These are phyloP conservation scores for Campoplex nolae DNA, from an alignment of 2,888 invertebrate species.

Conservation along the genomic window DNA sequence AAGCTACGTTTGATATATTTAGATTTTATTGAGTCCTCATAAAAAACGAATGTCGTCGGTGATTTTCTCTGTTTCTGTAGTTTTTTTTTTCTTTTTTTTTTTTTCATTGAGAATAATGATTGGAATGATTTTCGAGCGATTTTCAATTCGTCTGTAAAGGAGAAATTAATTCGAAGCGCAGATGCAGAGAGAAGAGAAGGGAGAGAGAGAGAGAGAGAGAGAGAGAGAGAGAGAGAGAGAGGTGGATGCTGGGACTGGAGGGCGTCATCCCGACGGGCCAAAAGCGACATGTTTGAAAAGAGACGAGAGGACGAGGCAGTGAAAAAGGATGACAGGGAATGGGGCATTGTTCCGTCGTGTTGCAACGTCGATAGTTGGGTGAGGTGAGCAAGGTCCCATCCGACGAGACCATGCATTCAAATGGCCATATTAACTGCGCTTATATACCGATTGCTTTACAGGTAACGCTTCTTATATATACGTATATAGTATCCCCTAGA, in stretches of 20 bases:
- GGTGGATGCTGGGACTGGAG: constrained; percentile 24
- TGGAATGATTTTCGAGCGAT: constrained; percentile 32
- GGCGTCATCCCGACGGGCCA: constrained; percentile 39
- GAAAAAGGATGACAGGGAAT: neutral
- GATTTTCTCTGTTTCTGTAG: neutral
- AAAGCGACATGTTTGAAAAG: constrained; percentile 50
- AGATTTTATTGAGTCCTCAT: neutral
- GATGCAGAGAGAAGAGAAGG: neutral
- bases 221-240: constrained; percentile 9
- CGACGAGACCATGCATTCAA: constrained; percentile 67
- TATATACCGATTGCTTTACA: constrained; percentile 59
- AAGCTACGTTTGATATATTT: neutral
- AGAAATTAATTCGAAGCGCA: constrained; percentile 51
- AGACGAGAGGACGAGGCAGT: neutral
- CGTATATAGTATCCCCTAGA: constrained; percentile 7
- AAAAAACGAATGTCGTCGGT: neutral
- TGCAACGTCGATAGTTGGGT: constrained; percentile 61
- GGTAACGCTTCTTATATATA: constrained; percentile 3
- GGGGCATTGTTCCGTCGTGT: constrained; percentile 59
- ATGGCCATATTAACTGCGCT: constrained; percentile 68
- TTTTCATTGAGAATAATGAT: neutral
- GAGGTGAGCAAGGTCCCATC: constrained; percentile 19
- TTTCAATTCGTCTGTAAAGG: constrained; percentile 16
- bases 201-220: constrained; percentile 19
- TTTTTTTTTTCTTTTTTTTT: too few relatives aligned